These are phyloP conservation scores for Motacilla tschutschensis DNA, from an alignment of 2,113 vertebrate genomes.

Conservation along the genomic window DNA sequence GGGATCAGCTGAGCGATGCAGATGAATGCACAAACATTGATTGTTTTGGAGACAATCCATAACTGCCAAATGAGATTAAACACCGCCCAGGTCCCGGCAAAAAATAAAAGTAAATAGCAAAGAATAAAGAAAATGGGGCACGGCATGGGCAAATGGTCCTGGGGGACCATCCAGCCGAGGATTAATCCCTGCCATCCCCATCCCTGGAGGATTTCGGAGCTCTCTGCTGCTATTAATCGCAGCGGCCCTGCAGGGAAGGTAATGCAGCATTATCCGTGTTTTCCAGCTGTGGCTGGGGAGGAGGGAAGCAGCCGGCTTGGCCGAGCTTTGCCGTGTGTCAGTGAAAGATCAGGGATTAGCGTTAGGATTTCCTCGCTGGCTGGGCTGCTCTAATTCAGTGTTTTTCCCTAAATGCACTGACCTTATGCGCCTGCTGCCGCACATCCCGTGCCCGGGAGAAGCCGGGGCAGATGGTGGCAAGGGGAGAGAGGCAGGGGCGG, in stretches of 20 bases:
- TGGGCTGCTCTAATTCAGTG: constrained; percentile 38
- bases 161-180: neutral
- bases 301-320: neutral
- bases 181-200: constrained; percentile 27
- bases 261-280: constrained; percentile 32
- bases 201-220: constrained; percentile 12
- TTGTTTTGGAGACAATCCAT: constrained; percentile 21
- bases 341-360: constrained; percentile 42
- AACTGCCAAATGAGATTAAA: constrained; percentile 37
- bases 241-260: constrained; percentile 19
- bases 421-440: neutral
- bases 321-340: constrained; percentile 18
- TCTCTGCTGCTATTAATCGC: neutral
- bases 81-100: neutral
- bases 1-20: neutral
- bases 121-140: constrained; percentile 6
- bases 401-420: neutral
- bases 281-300: constrained; percentile 31
- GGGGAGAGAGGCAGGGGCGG: constrained; percentile 2
- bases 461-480: constrained; percentile 14
- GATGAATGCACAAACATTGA: neutral
- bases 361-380: constrained; percentile 11
- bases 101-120: neutral
- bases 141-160: neutral
- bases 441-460: neutral